These are phyloP conservation scores for Cyprinodon tularosa DNA, from an alignment of 2,113 vertebrate species.

Conservation along the genomic window DNA sequence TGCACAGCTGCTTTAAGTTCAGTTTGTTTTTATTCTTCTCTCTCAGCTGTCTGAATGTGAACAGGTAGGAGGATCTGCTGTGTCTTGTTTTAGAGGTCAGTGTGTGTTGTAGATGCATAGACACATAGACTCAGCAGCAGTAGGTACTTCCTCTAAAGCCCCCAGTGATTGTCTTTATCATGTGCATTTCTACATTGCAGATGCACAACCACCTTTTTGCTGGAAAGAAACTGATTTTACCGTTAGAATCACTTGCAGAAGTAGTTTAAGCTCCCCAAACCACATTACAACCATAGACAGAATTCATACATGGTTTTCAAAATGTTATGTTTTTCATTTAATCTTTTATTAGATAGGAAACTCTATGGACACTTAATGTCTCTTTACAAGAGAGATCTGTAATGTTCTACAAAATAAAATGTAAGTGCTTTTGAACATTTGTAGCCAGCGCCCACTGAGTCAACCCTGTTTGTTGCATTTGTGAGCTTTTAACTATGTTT, in stretches of 20 bases:
- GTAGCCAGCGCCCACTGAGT: too few relatives aligned
- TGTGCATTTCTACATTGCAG: background rate
- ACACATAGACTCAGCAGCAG: slow-evolving; percentile 7
- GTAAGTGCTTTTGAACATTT: too few relatives aligned
- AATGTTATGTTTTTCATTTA: background rate
- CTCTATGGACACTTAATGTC: too few relatives aligned
- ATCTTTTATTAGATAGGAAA: too few relatives aligned
- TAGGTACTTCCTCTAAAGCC: background rate
- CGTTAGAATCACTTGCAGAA: background rate
- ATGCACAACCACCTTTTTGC: background rate
- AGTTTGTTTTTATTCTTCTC: slow-evolving; percentile 79
- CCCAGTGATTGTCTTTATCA: background rate
- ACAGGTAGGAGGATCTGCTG: slow-evolving; percentile 82
- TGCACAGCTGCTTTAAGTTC: slow-evolving; percentile 19
- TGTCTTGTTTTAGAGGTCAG: slow-evolving; percentile 29
- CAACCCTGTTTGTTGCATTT: too few relatives aligned
- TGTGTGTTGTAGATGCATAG: slow-evolving; percentile 26
- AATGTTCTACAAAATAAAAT: too few relatives aligned
- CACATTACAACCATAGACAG: background rate
- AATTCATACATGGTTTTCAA: background rate
- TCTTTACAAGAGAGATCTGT: too few relatives aligned
- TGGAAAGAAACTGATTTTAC: background rate
- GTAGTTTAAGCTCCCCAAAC: background rate
- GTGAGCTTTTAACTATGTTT: too few relatives aligned
- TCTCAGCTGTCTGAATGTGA: slow-evolving; percentile 90